Conservation (phyloP, 2,797 vertebrate species). For the Luscinia megarhynchos region DNA sequence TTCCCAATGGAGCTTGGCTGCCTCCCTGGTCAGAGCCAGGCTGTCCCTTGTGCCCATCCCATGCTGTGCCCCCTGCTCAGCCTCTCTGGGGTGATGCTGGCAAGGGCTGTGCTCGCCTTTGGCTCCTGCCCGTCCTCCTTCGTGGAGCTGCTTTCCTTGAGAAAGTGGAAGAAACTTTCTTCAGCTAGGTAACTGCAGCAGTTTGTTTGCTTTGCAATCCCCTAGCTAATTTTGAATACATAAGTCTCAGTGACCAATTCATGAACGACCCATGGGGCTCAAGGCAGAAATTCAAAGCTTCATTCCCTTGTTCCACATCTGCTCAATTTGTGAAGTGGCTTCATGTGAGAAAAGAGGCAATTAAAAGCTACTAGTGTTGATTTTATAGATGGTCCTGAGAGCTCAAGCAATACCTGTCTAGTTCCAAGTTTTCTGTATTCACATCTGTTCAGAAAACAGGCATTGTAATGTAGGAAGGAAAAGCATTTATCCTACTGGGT, state of each 20-base stretch:
- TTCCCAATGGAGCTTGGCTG: rapidly evolving
- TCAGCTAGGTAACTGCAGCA: neutral
- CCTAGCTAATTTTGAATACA: neutral
- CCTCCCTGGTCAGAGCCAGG: neutral
- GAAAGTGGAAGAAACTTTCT: neutral
- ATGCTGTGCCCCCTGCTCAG: too few relatives aligned
- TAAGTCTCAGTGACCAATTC: neutral
- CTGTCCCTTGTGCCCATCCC: rapidly evolving
- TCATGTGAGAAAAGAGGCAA: neutral
- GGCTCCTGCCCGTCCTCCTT: neutral
- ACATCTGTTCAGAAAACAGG: neutral
- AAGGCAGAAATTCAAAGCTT: neutral
- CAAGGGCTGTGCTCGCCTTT: neutral
- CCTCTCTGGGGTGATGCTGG: neutral
- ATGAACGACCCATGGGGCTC: neutral
- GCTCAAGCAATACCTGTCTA: neutral
- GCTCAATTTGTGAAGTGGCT: neutral
- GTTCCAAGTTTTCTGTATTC: neutral
- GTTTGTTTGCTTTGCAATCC: neutral
- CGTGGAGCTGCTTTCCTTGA: neutral
- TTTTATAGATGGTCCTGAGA: neutral
- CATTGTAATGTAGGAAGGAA: neutral
- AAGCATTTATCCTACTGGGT: neutral
- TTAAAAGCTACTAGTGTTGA: neutral
- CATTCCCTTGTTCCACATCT: neutral